Evolutionary conservation across 2,888 invertebrate genomes (phyloP).

Genomic region (Nymphalis polychloros): DNA sequence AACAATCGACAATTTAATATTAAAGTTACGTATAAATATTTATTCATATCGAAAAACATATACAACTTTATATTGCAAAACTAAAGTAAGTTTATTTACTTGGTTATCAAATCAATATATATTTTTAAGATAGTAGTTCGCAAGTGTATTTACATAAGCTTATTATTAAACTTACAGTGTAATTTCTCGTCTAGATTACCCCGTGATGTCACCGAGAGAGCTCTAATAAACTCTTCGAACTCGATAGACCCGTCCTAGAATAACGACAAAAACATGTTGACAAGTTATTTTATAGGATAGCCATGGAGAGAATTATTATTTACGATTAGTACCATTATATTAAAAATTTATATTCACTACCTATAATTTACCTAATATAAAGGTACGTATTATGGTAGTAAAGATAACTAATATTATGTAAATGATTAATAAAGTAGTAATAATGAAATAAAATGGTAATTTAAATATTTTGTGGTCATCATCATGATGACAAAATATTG

Average conservation of each 20-base stretch:
- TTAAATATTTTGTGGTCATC: too few species aligned
- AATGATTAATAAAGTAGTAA: too few species aligned
- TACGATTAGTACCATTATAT: neutral
- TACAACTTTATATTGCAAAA: too few species aligned
- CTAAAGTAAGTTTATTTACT: too few species aligned
- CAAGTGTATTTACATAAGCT: neutral
- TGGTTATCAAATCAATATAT: neutral
- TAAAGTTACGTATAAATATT: too few species aligned
- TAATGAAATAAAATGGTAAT: too few species aligned
- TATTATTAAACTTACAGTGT: slow-evolving; percentile 89
- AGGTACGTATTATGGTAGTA: too few species aligned
- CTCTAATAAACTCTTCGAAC: slow-evolving; percentile 99
- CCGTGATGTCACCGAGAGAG: slow-evolving; percentile 98
- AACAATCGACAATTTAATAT: too few species aligned
- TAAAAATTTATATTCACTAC: neutral
- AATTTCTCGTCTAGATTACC: slow-evolving; percentile 99
- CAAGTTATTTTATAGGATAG: neutral
- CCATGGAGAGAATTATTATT: neutral
- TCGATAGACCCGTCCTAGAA: slow-evolving; percentile 98
- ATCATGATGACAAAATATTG: too few species aligned
- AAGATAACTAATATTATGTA: too few species aligned
- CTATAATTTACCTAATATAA: too few species aligned
- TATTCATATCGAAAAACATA: too few species aligned
- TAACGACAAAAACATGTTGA: slow-evolving; percentile 5
- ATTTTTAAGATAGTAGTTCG: neutral